phyloP scores from a whole-genome alignment of 2,888 invertebrate species.

The Yponomeuta sedellus region DNA sequence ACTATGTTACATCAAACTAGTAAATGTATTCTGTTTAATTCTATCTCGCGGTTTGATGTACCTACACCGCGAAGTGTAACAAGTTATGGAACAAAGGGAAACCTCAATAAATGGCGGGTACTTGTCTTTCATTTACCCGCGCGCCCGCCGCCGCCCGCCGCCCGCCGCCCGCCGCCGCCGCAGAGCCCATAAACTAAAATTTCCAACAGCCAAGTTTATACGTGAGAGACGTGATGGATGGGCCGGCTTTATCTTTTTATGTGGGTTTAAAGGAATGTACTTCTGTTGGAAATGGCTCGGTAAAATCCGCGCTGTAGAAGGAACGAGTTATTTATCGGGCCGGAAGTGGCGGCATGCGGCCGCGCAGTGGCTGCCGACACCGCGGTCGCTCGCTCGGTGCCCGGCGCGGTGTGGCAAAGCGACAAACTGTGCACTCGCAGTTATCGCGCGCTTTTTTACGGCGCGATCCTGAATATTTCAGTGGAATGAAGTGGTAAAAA shows the following conservation, averaged over 20 bases:
- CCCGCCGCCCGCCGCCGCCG: not conserved
- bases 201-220: not conserved
- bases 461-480: slow-evolving; percentile 14
- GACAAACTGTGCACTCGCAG: not conserved
- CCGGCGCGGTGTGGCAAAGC: not conserved
- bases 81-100: not conserved
- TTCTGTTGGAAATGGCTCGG: not conserved
- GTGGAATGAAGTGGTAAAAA: slow-evolving; percentile 14
- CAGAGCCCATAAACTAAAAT: not conserved
- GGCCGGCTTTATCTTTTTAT: not conserved
- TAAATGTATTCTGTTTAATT: not conserved
- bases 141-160: not conserved
- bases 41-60: not conserved
- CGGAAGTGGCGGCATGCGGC: no score
- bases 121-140: not conserved
- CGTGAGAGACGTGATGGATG: not conserved
- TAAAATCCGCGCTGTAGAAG: not conserved
- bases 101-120: slow-evolving; percentile 1
- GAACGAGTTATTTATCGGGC: no score
- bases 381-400: not conserved
- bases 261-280: not conserved
- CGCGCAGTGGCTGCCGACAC: not conserved
- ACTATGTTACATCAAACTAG: not conserved
- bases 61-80: not conserved
- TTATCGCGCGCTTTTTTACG: slow-evolving; percentile 13